phyloP scores from a whole-genome alignment of 2,888 invertebrate species.

The Diarsia dahlii region DNA sequence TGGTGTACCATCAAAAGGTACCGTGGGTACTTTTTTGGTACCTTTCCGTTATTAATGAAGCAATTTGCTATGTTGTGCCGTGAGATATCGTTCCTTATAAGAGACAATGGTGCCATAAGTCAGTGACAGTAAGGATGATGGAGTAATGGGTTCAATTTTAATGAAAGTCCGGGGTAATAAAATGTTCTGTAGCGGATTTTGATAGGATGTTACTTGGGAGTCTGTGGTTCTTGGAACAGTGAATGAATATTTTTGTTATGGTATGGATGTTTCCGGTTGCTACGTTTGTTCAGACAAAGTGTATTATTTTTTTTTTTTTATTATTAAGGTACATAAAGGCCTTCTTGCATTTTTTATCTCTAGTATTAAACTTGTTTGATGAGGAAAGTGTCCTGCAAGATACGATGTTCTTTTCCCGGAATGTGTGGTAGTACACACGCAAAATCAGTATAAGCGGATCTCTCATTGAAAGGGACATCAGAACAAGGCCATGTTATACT shows the following conservation, averaged over 20 bases:
- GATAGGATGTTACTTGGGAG: constrained; percentile 34
- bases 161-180: constrained; percentile 47
- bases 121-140: constrained; percentile 46
- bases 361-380: too few species aligned
- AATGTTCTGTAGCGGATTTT: constrained; percentile 52
- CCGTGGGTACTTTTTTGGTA: constrained; percentile 56
- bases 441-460: too few species aligned
- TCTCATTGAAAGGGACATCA: too few species aligned
- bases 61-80: constrained; percentile 65
- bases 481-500: too few species aligned
- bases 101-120: constrained; percentile 65
- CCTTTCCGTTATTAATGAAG: constrained; percentile 68
- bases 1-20: constrained; percentile 47
- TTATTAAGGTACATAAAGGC: too few species aligned
- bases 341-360: too few species aligned
- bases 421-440: too few species aligned
- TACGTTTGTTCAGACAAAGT: too few species aligned
- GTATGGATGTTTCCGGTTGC: not conserved
- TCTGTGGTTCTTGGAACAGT: constrained; percentile 2
- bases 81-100: constrained; percentile 68
- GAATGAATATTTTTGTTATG: not conserved
- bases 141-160: constrained; percentile 62
- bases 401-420: not conserved
- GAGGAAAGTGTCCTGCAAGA: too few species aligned
- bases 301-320: too few species aligned